phyloP scores from a whole-genome alignment of 2,888 invertebrate genomes.

The Zhuqinia jingwanae region DNA sequence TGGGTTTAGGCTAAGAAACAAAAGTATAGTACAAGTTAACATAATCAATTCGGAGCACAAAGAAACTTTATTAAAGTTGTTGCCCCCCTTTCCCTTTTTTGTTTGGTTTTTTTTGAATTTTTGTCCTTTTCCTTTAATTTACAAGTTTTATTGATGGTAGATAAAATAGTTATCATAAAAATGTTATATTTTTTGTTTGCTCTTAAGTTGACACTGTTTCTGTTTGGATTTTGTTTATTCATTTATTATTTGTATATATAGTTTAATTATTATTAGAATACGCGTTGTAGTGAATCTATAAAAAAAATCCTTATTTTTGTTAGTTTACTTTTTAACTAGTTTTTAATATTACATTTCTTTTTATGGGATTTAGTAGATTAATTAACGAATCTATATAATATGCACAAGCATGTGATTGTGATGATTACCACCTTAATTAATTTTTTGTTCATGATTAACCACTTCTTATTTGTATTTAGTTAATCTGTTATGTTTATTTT shows the following conservation, averaged over 20 bases:
- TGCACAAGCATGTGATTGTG: constrained; percentile 50
- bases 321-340: neutral
- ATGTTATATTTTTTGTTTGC: neutral
- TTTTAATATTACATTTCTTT: neutral
- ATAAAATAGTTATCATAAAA: neutral
- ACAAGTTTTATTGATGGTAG: neutral
- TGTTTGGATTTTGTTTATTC: neutral
- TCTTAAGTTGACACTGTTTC: neutral
- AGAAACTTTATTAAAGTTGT: constrained; percentile 11
- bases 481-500: constrained; percentile 39
- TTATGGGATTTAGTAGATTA: neutral
- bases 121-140: neutral
- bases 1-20: neutral
- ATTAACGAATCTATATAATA: constrained; percentile 46
- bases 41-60: constrained; percentile 10
- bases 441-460: neutral
- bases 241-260: constrained; percentile 4
- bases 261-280: neutral
- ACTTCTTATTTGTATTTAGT: constrained; percentile 7
- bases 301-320: constrained; percentile 23
- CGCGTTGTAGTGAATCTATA: neutral
- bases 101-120: neutral
- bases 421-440: constrained; percentile 1
- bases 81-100: constrained; percentile 9
- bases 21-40: constrained; percentile 32